Conservation (phyloP, 30 jellyfish, hydroid and myxozoan genomes). For the Cassiopea andromeda region DNA sequence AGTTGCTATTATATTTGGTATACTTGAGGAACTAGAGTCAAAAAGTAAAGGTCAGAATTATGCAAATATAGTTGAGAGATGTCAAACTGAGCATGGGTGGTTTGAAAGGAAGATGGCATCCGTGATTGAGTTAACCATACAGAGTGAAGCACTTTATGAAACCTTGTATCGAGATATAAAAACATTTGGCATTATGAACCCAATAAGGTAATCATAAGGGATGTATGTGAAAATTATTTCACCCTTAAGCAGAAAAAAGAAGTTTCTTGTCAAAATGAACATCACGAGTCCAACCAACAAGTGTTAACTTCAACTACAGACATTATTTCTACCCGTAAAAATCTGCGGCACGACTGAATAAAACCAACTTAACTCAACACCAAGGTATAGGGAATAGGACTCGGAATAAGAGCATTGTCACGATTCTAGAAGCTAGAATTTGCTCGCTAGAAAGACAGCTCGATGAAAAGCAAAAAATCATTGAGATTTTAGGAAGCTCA, state of each 20-base stretch:
- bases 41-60: conserved; percentile 14
- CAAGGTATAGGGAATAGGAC: too few species aligned
- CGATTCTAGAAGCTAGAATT: too few species aligned
- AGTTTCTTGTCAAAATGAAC: neutral
- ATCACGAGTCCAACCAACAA: neutral
- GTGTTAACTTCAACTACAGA: neutral
- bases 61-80: conserved; percentile 7
- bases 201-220: conserved; percentile 7
- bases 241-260: conserved; percentile 1
- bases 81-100: conserved; percentile 16
- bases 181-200: conserved; percentile 3
- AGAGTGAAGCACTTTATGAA: conserved; percentile 1
- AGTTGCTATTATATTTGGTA: neutral
- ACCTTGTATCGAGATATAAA: neutral
- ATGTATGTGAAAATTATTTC: neutral
- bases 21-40: conserved; percentile 7
- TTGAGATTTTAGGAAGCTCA: too few species aligned
- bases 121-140: conserved; percentile 13
- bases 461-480: too few species aligned
- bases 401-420: too few species aligned
- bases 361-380: too few species aligned
- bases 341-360: too few species aligned
- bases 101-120: conserved; percentile 7
- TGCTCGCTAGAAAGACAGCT: too few species aligned
- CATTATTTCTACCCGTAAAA: too few species aligned